Evolutionary conservation across 2,888 invertebrate genomes (phyloP), one percentile per base, ranked within the genome.

Genomic region (Hesperia comma): DNA sequence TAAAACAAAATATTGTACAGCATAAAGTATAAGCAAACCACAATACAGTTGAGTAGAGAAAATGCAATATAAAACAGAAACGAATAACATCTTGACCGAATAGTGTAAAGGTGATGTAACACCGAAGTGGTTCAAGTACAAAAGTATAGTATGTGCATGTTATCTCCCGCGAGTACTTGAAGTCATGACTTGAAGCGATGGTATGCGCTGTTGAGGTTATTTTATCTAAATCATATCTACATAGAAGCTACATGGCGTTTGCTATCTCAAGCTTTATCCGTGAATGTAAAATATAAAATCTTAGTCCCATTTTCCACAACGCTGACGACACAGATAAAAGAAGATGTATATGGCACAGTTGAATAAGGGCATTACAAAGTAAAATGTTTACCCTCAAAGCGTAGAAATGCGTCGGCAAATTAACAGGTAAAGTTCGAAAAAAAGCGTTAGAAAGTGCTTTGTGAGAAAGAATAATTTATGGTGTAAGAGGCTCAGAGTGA

Each of bases 151-250:
- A 21, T 12, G 19, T 51, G 51, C 21, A 51, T 51, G 51, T 51
- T 51, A 21, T 51, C 51, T 51, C 14, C 21, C 51, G 21, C 21
- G 21, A 51, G 51, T 51, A 21, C 51, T 21, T 51, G 21, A 12
- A 51, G 21, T 21, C 12, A 51, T 19, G 51, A 21, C 51, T 21
- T 51, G 21, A 12, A 51, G 21, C 51, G 21, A 51, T 19, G 51
- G 51, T 14, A 51, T 46, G 15, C 51, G 5, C 51, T 14, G 21
- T 21, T 21, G 51, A 21, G 51, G 51, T 51, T 51, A 51, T 51
- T 51, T 51, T 51, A 51, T 43, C 43, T 43, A 15, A 43, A 43
- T 51, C 51, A 51, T 51, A 51, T 21, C 21, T 51, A 46, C 43
- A 46, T 46, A 46, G 21, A 21, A 51, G 21, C 21, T 51, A 51